Conservation (phyloP, 2,797 vertebrate genomes). For the Pristis pectinata region DNA sequence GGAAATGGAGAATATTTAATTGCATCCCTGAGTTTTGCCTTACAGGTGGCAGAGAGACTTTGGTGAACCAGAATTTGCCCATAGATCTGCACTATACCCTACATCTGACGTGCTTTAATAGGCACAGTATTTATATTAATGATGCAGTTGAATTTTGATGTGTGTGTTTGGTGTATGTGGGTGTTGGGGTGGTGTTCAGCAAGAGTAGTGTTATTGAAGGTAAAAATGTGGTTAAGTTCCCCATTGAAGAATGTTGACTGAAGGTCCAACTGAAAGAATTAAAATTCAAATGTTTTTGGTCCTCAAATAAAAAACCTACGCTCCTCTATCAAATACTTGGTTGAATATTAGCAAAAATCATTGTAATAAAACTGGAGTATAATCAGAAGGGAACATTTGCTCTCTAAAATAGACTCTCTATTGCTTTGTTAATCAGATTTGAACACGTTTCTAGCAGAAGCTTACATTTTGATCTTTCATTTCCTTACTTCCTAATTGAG, state of each 20-base stretch:
- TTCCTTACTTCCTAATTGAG: background rate
- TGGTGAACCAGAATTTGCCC: too few species aligned
- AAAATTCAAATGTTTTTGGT: background rate
- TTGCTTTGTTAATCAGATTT: background rate
- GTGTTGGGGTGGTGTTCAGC: background rate
- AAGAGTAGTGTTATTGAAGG: background rate
- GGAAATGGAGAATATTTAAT: too few species aligned
- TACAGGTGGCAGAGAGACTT: too few species aligned
- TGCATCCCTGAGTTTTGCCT: too few species aligned
- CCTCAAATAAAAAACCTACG: background rate
- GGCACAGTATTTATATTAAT: too few species aligned
- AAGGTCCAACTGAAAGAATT: background rate
- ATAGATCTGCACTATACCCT: too few species aligned
- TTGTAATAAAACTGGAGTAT: background rate
- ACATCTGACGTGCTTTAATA: too few species aligned
- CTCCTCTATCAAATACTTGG: background rate
- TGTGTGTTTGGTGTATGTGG: too few species aligned
- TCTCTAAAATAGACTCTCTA: background rate
- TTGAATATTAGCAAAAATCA: background rate
- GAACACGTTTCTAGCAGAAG: background rate
- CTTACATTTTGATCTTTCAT: background rate
- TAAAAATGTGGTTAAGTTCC: background rate
- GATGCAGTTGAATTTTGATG: too few species aligned
- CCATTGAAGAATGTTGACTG: background rate
- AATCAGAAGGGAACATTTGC: background rate